Conservation (phyloP, 2,888 invertebrate genomes). For the Lapara coniferarum region DNA sequence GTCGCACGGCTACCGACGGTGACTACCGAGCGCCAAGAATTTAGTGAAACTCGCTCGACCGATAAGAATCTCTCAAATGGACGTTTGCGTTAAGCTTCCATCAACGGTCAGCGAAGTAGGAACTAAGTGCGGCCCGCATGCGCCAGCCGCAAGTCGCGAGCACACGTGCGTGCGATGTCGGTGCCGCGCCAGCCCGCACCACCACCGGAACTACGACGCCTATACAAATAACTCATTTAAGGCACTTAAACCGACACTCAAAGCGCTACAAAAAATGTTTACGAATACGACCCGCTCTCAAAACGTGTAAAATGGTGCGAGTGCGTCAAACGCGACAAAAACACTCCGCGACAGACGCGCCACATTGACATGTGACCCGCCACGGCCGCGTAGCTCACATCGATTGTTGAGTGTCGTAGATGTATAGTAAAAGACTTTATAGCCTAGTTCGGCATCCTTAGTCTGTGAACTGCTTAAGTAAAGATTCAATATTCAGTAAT, state of each 20-base stretch:
- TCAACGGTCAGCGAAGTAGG: not conserved
- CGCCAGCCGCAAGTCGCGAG: not conserved
- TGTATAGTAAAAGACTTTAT: too few relatives aligned
- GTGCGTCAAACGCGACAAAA: constrained; percentile 30
- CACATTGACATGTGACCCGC: not conserved
- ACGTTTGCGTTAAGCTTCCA: constrained; percentile 11
- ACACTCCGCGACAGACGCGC: not conserved
- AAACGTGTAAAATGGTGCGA: constrained; percentile 71
- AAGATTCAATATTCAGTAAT: too few relatives aligned
- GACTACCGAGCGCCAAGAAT: constrained; percentile 6
- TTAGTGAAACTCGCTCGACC: constrained; percentile 1
- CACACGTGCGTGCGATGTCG: constrained; percentile 12
- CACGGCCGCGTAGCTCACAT: not conserved
- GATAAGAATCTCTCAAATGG: constrained; percentile 11
- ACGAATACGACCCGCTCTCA: constrained; percentile 67
- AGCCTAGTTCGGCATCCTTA: too few relatives aligned
- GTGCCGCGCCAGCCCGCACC: constrained; percentile 27
- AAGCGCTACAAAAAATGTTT: constrained; percentile 68
- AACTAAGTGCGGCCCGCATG: constrained; percentile 16
- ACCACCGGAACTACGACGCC: constrained; percentile 49
- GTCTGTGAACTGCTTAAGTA: too few relatives aligned
- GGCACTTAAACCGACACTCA: constrained; percentile 73
- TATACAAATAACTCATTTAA: constrained; percentile 76
- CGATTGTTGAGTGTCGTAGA: too few relatives aligned
- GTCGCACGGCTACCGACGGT: not conserved